Evolutionary conservation across 2,797 vertebrate genomes (phyloP), one percentile per base, ranked within the genome.

Genomic region (Periophthalmus magnuspinnatus): DNA sequence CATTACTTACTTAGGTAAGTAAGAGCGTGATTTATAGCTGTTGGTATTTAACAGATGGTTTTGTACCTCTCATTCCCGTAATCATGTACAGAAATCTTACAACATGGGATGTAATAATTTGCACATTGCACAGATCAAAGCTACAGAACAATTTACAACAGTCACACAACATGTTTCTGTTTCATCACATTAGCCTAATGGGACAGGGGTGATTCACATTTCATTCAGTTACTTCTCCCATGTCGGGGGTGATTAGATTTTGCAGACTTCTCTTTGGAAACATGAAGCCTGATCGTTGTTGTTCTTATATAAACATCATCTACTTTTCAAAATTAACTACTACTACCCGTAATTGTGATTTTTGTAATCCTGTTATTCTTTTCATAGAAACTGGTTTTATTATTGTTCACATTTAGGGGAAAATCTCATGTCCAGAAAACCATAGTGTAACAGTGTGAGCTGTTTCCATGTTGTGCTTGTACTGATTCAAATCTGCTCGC

Each of bases 371-470:
- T 60, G 58, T 60, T 60, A 34, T 60, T 60, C 32, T 47, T 4
- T 41, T 33, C 6, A 33, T 60, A 34, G 16, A 60, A 60, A 36
- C 17, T 34, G 11, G 21, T 59, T 73, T 61, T 2, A 11, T 14
- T 45, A 14, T 45, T 45, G 75, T 54, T 77, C 50, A 60, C 67
- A 70, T 60, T 69, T 50, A 59, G 80, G 11, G 82, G 86, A 85
- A 84, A 88, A 84, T 83, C 83, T 77, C 83, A 86, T 77, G 10
- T 38, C 9, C 2, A 19, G 10, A 38, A 38, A 79, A 17, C 65
- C 38, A 71, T 65, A 66, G 69, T 38, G 45, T 66, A 65, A 21
- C 32, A 16, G 7, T 14, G 0, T 57, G 11, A 28, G 19, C 55
- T 16, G 24, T 16, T 57, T 24, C 6, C 13, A 16, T 32, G 55